Evolutionary conservation across 2,113 vertebrate species (phyloP).

Genomic region (Odocoileus hemionus): DNA sequence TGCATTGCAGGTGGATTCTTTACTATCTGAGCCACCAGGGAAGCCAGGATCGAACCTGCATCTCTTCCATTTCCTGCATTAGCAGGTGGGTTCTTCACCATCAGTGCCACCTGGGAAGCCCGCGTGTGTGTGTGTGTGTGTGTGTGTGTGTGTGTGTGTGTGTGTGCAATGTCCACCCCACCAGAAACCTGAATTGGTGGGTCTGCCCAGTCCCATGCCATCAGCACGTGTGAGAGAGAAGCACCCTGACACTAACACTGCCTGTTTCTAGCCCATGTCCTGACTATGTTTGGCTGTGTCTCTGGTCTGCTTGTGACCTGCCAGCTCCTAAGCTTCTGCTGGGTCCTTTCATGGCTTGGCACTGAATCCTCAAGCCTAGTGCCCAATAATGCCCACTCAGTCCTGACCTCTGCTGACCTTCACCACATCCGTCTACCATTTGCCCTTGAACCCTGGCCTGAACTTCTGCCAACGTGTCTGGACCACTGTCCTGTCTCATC

Average conservation of each 20-base stretch:
- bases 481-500: neutral
- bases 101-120: neutral
- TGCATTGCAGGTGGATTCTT: neutral
- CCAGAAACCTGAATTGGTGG: neutral
- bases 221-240: neutral
- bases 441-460: neutral
- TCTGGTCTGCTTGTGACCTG: neutral
- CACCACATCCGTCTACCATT: neutral
- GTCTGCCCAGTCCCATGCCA: neutral
- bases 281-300: too few relatives aligned
- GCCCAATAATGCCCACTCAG: neutral
- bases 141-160: too few relatives aligned
- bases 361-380: neutral
- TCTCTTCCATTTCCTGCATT: neutral
- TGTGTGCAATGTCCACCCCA: rapidly evolving
- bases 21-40: neutral
- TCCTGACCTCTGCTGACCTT: neutral
- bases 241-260: rapidly evolving
- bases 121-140: rapidly evolving
- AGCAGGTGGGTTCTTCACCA: neutral
- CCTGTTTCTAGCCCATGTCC: neutral
- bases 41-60: neutral
- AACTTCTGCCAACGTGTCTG: neutral
- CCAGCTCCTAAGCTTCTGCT: neutral
- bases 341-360: too few relatives aligned